Evolutionary conservation across 1,140 invertebrate genomes (phyloP), one percentile per base, ranked within the genome.

Genomic region (Drusus annulatus): DNA sequence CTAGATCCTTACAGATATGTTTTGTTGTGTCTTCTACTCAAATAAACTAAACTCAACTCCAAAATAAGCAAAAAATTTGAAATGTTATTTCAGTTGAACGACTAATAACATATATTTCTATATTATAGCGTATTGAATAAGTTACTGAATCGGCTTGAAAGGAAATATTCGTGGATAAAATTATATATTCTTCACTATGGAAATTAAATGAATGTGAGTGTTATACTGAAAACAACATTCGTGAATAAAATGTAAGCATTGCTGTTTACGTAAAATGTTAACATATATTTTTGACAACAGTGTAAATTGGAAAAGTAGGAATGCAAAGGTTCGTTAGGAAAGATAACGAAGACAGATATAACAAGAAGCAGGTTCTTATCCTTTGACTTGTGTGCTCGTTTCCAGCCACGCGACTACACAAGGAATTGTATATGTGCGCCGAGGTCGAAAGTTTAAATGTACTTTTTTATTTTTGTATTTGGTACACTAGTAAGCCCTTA

Each of bases 391-490:
- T 83, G 81, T 76, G 28, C 58, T 76, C 79, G 75, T 56, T 65
- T 50, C 81, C 81, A 83, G 81, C 81, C 81, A 83, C 81, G 76
- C 54, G 76, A 80, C 28, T 68, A 79, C 79, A 83, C 69, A 83
- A 79, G 76, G 23, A 17, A 50, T 73, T 50, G 21, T 80, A 63
- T 60, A 78, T 74, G 77, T 82, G 52, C 19, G 10, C 10, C 62
- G n/a, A 10, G 51, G 5, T 81, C 45, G 60, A 16, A 65, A 23
- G 17, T 51, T 50, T 62, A 65, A 77, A 62, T 50, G 21, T 23
- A 77, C 69, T 74, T 56, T 54, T 50, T 25, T 63, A 63, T 65
- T 50, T 50, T 77, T 77, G 36, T 77, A 50, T 77, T 77, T 76
- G 52, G 17, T 50, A 76, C 28, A 36, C 36, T 60, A 76, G 50